Conservation (phyloP, 2,113 vertebrate species). For the Typhlomys cinereus region DNA sequence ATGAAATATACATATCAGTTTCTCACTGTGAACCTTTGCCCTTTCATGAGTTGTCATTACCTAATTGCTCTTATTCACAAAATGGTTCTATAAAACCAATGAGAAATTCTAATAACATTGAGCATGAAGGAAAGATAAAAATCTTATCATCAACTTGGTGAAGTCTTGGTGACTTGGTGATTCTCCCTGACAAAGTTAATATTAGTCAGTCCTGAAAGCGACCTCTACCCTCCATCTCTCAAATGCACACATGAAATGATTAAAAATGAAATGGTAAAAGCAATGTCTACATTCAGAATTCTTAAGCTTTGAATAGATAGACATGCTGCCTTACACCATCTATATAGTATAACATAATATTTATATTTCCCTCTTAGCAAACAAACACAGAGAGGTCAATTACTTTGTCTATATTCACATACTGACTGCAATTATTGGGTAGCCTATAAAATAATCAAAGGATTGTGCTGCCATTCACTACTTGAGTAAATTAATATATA, state of each 20-base stretch:
- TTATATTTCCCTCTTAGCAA: neutral
- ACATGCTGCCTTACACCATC: neutral
- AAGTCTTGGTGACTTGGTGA: neutral
- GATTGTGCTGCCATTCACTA: neutral
- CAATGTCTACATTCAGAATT: neutral
- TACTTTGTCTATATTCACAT: neutral
- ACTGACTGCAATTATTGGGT: neutral
- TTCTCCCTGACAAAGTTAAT: neutral
- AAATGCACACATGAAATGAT: no score
- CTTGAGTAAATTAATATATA: neutral
- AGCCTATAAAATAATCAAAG: neutral
- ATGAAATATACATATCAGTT: neutral
- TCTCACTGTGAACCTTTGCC: neutral
- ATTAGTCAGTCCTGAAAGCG: neutral
- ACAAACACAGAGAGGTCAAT: neutral
- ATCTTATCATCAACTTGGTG: neutral
- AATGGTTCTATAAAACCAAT: accelerated
- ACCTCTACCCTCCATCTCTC: no score
- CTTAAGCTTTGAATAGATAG: neutral
- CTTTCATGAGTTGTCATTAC: neutral
- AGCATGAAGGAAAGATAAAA: neutral
- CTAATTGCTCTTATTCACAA: neutral
- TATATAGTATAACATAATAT: neutral
- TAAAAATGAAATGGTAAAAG: no score
- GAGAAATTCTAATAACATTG: neutral